Evolutionary conservation across 2,888 invertebrate species (phyloP), one percentile per base, ranked within the genome.

Genomic region (Synanthedon vespiformis): DNA sequence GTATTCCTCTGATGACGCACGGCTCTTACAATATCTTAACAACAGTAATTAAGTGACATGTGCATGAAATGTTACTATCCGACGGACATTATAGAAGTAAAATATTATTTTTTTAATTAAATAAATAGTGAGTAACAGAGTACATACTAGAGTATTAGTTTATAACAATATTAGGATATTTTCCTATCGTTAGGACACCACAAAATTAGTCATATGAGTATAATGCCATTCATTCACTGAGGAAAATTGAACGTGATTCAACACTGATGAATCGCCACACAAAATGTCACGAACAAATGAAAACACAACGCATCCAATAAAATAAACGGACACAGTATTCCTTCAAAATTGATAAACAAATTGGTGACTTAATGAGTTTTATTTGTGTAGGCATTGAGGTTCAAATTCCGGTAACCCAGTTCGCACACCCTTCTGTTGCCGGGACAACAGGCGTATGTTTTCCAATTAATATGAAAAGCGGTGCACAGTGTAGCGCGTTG

Each of bases 351-450:
- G 72, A 72, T 72, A 75, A 72, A 69, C 71, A 72, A 74, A 77
- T 75, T 70, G 68, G 58, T 53, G 58, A 62, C 62, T 66, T 74
- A 74, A 74, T 76, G 71, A 70, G 65, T 74, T 74, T 69, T 73
- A 75, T 75, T 75, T 57, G 61, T 63, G 65, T 62, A 57, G 58
- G 63, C 61, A 57, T 57, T 65, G 64, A 59, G 70, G 68, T 72
- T 63, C 65, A 67, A 70, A 75, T 68, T 76, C 68, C 68, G 62
- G 65, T 72, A 68, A 69, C 72, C 72, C 67, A 68, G 61, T 16
- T 48, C 22, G 48, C 16, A 16, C 16, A 22, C 22, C 48, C 48
- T 22, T 48, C 48, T 18, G 10, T 48, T 16, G 48, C 22, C 12
- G 48, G 48, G 48, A 22, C 12, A 48, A 14, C 44, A n/a, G 44